Evolutionary conservation across 2,113 vertebrate species (phyloP).

Genomic region (Dasyurus viverrinus): DNA sequence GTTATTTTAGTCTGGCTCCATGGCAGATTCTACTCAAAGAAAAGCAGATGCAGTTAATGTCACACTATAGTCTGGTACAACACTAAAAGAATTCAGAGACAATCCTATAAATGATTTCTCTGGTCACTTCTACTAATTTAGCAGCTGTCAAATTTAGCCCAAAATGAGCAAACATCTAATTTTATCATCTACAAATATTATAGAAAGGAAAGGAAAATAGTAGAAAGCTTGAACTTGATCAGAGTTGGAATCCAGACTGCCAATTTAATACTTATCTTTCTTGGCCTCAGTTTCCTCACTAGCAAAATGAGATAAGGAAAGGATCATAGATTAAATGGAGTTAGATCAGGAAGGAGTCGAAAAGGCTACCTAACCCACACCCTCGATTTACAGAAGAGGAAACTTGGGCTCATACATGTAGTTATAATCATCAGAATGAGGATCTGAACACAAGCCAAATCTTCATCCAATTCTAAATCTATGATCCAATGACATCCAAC

Average conservation of each 20-base stretch:
- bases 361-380: not conserved
- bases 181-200: not conserved
- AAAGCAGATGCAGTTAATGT: slow-evolving; percentile 55
- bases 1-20: slow-evolving; percentile 58
- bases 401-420: not conserved
- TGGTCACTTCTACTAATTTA: slow-evolving; percentile 30
- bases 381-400: not conserved
- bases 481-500: not conserved
- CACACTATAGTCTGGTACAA: not conserved
- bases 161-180: slow-evolving; percentile 53
- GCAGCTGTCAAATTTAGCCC: slow-evolving; percentile 48
- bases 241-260: not conserved
- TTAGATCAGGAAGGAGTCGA: not conserved
- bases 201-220: not conserved
- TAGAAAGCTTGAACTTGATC: not conserved
- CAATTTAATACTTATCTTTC: no score
- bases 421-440: not conserved
- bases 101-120: slow-evolving; percentile 42
- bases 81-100: slow-evolving; percentile 40
- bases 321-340: not conserved
- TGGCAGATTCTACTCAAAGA: slow-evolving; percentile 39
- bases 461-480: slow-evolving; percentile 18
- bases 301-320: no score
- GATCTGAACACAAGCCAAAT: not conserved
- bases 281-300: no score